Evolutionary conservation across 2,113 vertebrate genomes (phyloP), one percentile per base, ranked within the genome.

Genomic region (Myotis davidii): DNA sequence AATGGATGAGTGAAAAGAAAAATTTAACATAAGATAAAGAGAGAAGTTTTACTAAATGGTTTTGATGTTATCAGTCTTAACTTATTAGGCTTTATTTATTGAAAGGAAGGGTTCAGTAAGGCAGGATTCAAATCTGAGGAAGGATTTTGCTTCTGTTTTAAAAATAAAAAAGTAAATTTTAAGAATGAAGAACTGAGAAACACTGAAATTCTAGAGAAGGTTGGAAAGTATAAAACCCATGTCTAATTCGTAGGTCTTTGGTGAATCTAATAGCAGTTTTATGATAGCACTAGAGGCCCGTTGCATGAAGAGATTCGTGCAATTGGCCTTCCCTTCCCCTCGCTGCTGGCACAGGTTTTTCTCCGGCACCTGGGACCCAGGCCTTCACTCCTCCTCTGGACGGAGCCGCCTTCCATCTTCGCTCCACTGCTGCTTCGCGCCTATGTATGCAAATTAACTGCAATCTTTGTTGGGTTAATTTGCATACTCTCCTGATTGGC

Each of bases 131-230:
- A 88, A 67, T 93, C 16, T 25, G 5, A 86, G 23, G 34, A 61
- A 48, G 10, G 21, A 76, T 89, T 94, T 88, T 72, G 18, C 73
- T 90, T 65, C 32, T 79, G 18, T 70, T 90, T 20, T 32, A n/a
- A 91, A 96, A 95, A 77, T 54, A 87, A 94, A 86, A 73, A 50
- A 32, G 34, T 17, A 4, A 88, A 12, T 74, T 70, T 79, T 39
- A 73, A 78, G 21, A 92, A 81, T 52, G 82, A 61, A 89, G 39
- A 93, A 88, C 29, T 74, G 21, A 85, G 48, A 18, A 91, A 25
- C 37, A 72, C 27, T 78, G 2, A 50, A 74, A 54, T 34, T 50
- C 52, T 61, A 90, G 29, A 86, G 52, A 69, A 88, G 67, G 10
- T 64, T 77, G 34, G 73, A 48, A 77, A 93, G 52, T 79, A 67